Conservation (phyloP, 2,797 vertebrate species). For the Garrulus glandarius region DNA sequence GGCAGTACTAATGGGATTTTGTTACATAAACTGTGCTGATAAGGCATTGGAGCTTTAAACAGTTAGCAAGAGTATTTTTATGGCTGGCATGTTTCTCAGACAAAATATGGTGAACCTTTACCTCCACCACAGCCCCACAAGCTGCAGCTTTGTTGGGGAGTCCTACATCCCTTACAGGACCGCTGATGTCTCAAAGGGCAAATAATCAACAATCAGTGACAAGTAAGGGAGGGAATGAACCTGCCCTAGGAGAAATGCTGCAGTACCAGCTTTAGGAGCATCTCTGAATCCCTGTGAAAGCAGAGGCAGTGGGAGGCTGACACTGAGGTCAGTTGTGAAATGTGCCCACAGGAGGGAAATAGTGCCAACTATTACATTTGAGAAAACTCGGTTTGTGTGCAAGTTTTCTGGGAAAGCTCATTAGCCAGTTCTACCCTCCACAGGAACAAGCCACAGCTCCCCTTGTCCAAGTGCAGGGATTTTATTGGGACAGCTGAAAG, state of each 20-base stretch:
- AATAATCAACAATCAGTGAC: neutral
- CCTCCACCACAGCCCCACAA: neutral
- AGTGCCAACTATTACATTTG: neutral
- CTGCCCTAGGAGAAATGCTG: neutral
- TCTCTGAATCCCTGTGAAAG: neutral
- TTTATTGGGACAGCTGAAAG: neutral
- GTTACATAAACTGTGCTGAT: conserved; percentile 8
- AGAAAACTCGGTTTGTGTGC: neutral
- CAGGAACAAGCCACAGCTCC: neutral
- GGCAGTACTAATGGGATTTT: neutral
- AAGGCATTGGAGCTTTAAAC: neutral
- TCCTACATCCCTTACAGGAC: neutral
- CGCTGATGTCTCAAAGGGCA: neutral
- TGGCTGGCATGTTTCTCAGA: neutral
- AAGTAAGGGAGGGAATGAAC: neutral
- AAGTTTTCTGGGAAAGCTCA: neutral
- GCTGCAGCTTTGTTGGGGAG: neutral
- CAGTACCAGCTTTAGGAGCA: neutral
- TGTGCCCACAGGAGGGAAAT: neutral
- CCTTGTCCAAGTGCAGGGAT: neutral
- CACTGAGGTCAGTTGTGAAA: neutral
- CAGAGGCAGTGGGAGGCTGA: neutral
- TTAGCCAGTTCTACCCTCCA: neutral
- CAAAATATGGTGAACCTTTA: neutral
- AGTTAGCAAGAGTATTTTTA: neutral